phyloP scores from a whole-genome alignment of 2,888 invertebrate species.

The Drosophila seclusa region DNA sequence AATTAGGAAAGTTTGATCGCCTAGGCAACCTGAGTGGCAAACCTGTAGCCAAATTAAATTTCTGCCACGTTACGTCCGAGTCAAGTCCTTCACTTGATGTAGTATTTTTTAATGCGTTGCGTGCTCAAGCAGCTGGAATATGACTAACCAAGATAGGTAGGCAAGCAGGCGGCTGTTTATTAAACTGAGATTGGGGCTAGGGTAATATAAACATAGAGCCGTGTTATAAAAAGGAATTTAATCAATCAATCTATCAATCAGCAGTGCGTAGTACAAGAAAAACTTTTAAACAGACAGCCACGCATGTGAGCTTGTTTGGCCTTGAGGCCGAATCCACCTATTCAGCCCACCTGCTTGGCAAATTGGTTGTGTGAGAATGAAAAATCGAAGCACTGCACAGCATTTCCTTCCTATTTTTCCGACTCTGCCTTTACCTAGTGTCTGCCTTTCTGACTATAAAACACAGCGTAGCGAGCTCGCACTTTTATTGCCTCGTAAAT shows the following conservation, averaged over 20 bases:
- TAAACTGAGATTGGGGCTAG: neutral
- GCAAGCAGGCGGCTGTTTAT: slow-evolving; percentile 12
- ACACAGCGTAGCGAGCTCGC: slow-evolving; percentile 76
- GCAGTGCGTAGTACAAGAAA: slow-evolving; percentile 45
- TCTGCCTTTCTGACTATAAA: slow-evolving; percentile 60
- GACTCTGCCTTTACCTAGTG: slow-evolving; percentile 10
- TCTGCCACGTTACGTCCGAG: slow-evolving; percentile 33
- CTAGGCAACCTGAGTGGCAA: slow-evolving; percentile 46
- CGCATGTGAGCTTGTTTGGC: slow-evolving; percentile 35
- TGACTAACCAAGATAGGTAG: slow-evolving; percentile 20
- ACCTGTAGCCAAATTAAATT: slow-evolving; percentile 59
- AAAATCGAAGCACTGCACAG: slow-evolving; percentile 48
- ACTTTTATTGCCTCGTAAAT: slow-evolving; percentile 82
- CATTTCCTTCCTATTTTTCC: slow-evolving; percentile 1
- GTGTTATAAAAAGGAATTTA: slow-evolving; percentile 53
- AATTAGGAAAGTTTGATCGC: slow-evolving; percentile 71
- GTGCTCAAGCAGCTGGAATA: slow-evolving; percentile 60
- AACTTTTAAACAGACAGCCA: slow-evolving; percentile 35
- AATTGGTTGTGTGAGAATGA: slow-evolving; percentile 39
- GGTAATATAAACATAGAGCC: slow-evolving; percentile 38
- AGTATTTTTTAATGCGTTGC: slow-evolving; percentile 41
- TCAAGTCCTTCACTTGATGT: slow-evolving; percentile 14
- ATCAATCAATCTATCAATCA: slow-evolving; percentile 70
- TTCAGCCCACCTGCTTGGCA: slow-evolving; percentile 2
- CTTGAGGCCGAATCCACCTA: slow-evolving; percentile 17